phyloP scores from a whole-genome alignment of 1,140 invertebrate genomes.

The Bombus sibiricus region DNA sequence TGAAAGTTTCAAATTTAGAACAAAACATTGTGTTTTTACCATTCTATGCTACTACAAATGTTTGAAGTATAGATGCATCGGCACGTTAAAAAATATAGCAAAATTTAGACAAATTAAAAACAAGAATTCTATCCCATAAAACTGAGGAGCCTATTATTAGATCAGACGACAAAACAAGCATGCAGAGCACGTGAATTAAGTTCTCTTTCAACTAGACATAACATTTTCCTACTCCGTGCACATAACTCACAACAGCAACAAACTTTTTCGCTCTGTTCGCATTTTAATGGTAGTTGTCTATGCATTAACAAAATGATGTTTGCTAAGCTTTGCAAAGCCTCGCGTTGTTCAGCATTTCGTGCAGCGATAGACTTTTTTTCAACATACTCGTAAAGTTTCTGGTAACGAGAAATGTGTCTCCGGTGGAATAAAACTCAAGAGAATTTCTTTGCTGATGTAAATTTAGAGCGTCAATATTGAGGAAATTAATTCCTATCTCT shows the following conservation, averaged over 20 bases:
- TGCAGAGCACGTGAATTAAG: no score
- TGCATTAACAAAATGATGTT: conserved; percentile 47
- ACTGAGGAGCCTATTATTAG: background rate
- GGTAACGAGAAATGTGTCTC: background rate
- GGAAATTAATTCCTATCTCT: background rate
- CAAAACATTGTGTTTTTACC: background rate
- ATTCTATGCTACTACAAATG: background rate
- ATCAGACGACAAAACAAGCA: background rate
- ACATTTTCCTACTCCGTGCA: background rate
- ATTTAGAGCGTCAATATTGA: conserved; percentile 31
- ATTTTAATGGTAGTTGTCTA: background rate
- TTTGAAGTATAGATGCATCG: background rate
- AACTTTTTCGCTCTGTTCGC: conserved; percentile 9
- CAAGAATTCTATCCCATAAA: background rate
- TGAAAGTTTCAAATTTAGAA: background rate
- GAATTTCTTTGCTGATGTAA: background rate
- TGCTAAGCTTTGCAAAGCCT: background rate
- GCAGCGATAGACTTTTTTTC: background rate
- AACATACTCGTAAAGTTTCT: background rate
- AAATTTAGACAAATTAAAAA: background rate
- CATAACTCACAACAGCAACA: background rate
- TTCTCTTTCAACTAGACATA: background rate
- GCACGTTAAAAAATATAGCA: background rate
- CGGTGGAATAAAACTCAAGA: background rate
- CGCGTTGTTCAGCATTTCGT: background rate